Evolutionary conservation across 2,888 invertebrate genomes (phyloP).

Genomic region (Ophioninae sp.): DNA sequence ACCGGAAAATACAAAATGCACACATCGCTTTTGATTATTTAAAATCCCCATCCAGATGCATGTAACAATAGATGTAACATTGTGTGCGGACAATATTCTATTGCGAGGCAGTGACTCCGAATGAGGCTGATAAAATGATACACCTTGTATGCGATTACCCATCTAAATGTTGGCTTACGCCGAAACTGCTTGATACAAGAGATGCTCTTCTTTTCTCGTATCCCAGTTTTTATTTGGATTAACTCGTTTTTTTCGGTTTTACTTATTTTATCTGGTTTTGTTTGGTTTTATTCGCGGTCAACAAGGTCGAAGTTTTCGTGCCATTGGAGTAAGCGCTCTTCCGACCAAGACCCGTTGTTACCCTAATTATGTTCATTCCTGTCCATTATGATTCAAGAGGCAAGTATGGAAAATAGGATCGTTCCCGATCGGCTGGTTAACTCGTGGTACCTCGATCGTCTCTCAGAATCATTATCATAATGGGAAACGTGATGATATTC

Average conservation of each 20-base stretch:
- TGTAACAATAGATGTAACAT: too few relatives aligned
- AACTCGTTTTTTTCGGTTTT: too few relatives aligned
- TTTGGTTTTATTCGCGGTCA: too few relatives aligned
- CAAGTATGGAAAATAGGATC: background rate
- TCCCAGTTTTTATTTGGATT: background rate
- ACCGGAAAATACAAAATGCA: too few relatives aligned
- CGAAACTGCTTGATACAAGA: background rate
- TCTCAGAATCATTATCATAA: slow-evolving; percentile 63
- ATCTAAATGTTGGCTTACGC: background rate
- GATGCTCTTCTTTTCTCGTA: background rate
- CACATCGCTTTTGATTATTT: too few relatives aligned
- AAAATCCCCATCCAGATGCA: too few relatives aligned
- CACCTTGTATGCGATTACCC: background rate
- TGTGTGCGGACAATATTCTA: too few relatives aligned
- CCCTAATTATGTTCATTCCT: slow-evolving; percentile 3
- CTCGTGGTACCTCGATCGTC: slow-evolving; percentile 14
- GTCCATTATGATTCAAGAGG: background rate
- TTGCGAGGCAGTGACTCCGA: background rate
- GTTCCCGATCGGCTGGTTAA: slow-evolving; percentile 2
- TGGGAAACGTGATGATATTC: slow-evolving; percentile 54
- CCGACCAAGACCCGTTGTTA: slow-evolving; percentile 20
- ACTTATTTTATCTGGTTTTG: too few relatives aligned
- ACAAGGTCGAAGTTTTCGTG: too few relatives aligned
- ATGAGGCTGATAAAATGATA: background rate
- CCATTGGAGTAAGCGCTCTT: background rate